phyloP scores from a whole-genome alignment of 2,113 vertebrate species.

The Ciconia boyciana region DNA sequence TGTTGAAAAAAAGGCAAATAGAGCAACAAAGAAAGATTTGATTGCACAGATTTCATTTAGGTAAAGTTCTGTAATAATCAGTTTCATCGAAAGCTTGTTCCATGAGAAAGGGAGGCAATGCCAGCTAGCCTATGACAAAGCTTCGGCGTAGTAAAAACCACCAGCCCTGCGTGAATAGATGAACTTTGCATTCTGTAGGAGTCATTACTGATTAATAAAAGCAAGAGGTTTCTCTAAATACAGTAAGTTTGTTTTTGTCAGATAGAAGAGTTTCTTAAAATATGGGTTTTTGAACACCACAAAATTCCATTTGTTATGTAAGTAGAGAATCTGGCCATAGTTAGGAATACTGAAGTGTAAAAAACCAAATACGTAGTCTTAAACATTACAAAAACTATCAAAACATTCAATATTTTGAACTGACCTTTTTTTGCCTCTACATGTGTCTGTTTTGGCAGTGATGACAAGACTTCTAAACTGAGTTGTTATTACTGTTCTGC shows the following conservation, averaged over 20 bases:
- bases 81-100: background rate
- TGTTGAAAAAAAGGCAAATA: constrained; percentile 2
- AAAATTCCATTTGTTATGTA: constrained; percentile 63
- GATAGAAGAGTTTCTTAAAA: constrained; percentile 71
- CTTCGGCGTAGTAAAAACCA: constrained; percentile 23
- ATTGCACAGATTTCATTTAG: constrained; percentile 29
- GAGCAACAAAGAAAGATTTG: constrained; percentile 15
- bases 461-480: constrained; percentile 63
- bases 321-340: constrained; percentile 69
- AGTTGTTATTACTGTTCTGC: constrained; percentile 9
- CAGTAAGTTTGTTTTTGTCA: constrained; percentile 48
- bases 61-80: background rate
- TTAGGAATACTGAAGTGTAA: constrained; percentile 64
- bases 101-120: constrained; percentile 42
- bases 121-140: constrained; percentile 46
- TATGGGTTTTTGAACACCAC: constrained; percentile 15
- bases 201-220: constrained; percentile 47
- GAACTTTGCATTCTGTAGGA: constrained; percentile 50
- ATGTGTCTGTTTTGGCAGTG: constrained; percentile 69
- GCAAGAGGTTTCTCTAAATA: constrained; percentile 59
- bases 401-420: constrained; percentile 72
- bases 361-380: constrained; percentile 50
- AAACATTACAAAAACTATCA: constrained; percentile 75
- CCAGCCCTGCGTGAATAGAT: constrained; percentile 61
- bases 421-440: constrained; percentile 33